A percentile compares a stretch with the other conserved stretches of the same genome.
Evolutionary conservation across 2,797 vertebrate species (phyloP).

Genomic region (Onychomys arenicola): DNA sequence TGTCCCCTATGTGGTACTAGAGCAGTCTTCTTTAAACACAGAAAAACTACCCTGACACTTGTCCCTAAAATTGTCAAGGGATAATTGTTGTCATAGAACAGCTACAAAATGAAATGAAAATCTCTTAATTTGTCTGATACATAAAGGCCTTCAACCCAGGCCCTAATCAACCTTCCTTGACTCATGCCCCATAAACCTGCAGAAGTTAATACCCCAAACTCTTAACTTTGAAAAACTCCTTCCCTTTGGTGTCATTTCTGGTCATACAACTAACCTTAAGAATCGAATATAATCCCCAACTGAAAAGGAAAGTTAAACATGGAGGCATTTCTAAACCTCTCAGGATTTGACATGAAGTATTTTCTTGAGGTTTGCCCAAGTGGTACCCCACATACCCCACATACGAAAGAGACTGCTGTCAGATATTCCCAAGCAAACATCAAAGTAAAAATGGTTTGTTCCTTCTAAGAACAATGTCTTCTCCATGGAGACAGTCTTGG

Average conservation of each 20-base stretch:
- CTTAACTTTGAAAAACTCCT: not conserved
- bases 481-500: constrained; percentile 1
- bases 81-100: not conserved
- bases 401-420: not conserved
- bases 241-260: not conserved
- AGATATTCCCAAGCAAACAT: constrained; percentile 26
- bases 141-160: constrained; percentile 29
- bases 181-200: not conserved
- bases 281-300: not conserved
- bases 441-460: constrained; percentile 42
- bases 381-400: not conserved
- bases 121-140: not conserved
- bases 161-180: not conserved
- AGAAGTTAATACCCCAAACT: constrained; percentile 15
- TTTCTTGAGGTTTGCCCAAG: not conserved
- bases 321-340: constrained; percentile 21
- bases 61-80: constrained; percentile 15
- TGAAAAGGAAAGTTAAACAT: constrained; percentile 36
- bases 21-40: not conserved
- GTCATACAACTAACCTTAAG: not conserved
- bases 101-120: not conserved
- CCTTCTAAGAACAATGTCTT: constrained; percentile 43
- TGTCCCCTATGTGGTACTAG: not conserved
- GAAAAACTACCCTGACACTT: constrained; percentile 22
- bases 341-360: not conserved